phyloP scores from a whole-genome alignment of 2,888 invertebrate species.

The Oxystoma pomonae region DNA sequence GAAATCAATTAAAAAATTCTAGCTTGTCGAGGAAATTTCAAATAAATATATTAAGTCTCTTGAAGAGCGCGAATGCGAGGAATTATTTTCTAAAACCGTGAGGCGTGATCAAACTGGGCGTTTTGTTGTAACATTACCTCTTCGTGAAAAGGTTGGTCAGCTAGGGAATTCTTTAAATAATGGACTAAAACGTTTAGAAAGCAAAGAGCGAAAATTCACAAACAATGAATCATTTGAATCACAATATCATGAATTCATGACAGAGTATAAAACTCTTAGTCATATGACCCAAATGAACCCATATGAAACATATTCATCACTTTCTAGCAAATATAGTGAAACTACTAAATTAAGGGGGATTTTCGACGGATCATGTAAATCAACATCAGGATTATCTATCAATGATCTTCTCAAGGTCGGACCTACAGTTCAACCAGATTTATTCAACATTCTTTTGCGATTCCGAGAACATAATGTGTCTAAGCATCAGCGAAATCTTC shows the following conservation, averaged over 20 bases:
- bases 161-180: conserved; percentile 11
- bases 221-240: conserved; percentile 6
- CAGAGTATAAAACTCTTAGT: conserved; percentile 5
- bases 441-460: conserved; percentile 11
- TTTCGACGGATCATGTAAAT: conserved; percentile 7
- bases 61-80: conserved; percentile 15
- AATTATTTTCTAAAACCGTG: conserved; percentile 6
- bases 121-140: conserved; percentile 11
- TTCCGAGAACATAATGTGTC: conserved; percentile 8
- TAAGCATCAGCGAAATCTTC: conserved; percentile 2
- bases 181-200: conserved; percentile 11
- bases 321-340: conserved; percentile 6
- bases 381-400: conserved; percentile 10
- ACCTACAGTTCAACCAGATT: conserved; percentile 10
- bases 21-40: conserved; percentile 9
- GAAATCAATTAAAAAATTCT: conserved; percentile 11
- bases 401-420: conserved; percentile 13
- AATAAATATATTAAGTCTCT: conserved; percentile 1
- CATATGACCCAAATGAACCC: conserved; percentile 11
- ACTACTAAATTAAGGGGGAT: conserved; percentile 16
- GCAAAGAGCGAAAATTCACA: conserved; percentile 7
- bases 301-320: not conserved
- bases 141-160: not conserved
- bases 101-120: not conserved
- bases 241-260: conserved; percentile 8